Conservation (phyloP, 2,888 invertebrate species). For the Pollenia griseotomentosa region DNA sequence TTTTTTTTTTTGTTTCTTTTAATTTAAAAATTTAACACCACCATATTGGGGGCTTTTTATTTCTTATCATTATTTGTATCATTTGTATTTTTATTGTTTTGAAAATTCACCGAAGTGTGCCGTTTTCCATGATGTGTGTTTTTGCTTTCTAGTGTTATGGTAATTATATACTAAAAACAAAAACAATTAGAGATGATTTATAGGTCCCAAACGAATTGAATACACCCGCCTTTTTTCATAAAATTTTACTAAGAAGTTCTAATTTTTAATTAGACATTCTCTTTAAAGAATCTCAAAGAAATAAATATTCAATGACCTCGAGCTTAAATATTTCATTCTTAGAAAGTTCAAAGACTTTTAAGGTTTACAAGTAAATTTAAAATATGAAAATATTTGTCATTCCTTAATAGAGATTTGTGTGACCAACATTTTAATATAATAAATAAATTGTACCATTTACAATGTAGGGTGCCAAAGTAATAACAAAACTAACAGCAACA, state of each 20-base stretch:
- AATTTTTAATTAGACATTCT: too few relatives aligned
- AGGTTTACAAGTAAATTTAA: background rate
- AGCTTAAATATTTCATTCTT: too few relatives aligned
- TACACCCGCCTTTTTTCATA: background rate
- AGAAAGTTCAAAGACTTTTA: background rate
- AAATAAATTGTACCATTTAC: background rate
- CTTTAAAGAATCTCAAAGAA: too few relatives aligned
- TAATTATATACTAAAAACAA: conserved; percentile 52
- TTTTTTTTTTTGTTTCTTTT: conserved; percentile 1
- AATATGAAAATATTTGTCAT: background rate
- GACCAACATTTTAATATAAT: too few relatives aligned
- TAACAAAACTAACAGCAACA: conserved; percentile 41
- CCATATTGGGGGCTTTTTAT: background rate
- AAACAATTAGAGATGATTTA: conserved; percentile 7
- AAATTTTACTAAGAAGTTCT: background rate
- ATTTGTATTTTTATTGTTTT: conserved; percentile 34
- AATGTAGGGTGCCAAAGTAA: conserved; percentile 36
- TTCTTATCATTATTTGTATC: conserved; percentile 17
- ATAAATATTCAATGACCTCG: too few relatives aligned
- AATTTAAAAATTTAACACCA: conserved; percentile 52
- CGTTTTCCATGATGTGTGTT: background rate
- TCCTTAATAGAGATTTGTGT: background rate
- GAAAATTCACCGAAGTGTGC: conserved; percentile 66
- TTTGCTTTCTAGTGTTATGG: conserved; percentile 58
- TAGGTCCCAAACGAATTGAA: conserved; percentile 12